These are phyloP conservation scores for Triplophysa dalaica DNA, from an alignment of 2,113 vertebrate genomes.

Conservation along the genomic window DNA sequence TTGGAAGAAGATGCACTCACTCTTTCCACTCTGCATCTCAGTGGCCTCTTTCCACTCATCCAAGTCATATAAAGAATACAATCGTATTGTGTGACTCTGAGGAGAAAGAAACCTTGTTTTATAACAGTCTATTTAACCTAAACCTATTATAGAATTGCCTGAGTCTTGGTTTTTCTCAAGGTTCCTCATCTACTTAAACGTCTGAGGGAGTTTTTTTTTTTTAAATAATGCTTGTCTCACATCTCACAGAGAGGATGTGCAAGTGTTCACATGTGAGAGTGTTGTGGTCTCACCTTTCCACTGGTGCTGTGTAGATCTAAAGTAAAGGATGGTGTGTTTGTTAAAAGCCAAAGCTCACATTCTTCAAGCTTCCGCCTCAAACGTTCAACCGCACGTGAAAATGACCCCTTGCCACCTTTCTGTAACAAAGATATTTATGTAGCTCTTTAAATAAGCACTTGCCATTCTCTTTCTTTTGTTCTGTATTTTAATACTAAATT, in stretches of 20 bases:
- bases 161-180: not conserved
- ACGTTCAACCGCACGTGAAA: conserved; percentile 58
- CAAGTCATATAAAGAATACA: conserved; percentile 69
- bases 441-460: not conserved
- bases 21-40: conserved; percentile 63
- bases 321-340: conserved; percentile 58
- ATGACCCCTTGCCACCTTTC: conserved; percentile 54
- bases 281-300: conserved; percentile 62
- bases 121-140: not conserved
- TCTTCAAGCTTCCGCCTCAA: conserved; percentile 71
- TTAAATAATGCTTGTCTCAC: not conserved
- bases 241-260: not conserved
- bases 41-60: conserved; percentile 74
- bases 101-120: not conserved
- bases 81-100: conserved; percentile 70
- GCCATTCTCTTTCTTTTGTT: not conserved
- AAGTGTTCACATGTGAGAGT: not conserved
- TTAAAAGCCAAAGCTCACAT: conserved; percentile 71
- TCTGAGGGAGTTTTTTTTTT: not conserved
- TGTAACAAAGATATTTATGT: conserved; percentile 40
- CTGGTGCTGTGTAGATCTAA: conserved; percentile 74
- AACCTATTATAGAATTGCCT: not conserved
- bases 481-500: no score
- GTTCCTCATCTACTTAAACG: not conserved
- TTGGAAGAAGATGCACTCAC: conserved; percentile 59